Evolutionary conservation across 2,888 invertebrate genomes (phyloP).

Genomic region (Sarcophaga subvicina): DNA sequence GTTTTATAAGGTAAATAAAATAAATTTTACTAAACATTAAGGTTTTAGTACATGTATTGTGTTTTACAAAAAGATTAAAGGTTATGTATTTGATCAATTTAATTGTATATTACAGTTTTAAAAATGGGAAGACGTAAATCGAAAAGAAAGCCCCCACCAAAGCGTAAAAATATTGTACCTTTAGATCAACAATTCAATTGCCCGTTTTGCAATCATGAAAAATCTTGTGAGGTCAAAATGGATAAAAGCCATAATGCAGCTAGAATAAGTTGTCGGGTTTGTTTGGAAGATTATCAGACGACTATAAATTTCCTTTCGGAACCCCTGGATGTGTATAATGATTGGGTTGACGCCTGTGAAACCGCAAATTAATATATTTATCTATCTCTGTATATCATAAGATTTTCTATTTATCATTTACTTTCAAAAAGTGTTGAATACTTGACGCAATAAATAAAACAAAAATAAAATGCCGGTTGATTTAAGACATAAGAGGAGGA

Average conservation of each 20-base stretch:
- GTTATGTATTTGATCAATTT: too few species aligned
- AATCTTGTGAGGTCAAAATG: conserved; percentile 99
- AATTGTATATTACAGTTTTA: conserved; percentile 7
- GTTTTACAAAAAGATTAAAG: background rate
- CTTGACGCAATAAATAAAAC: too few species aligned
- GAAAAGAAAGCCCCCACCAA: conserved; percentile 98
- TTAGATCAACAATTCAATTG: conserved; percentile 98
- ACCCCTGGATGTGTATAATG: conserved; percentile 99
- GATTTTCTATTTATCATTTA: conserved; percentile 5
- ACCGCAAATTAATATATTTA: conserved; percentile 87
- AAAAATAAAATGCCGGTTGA: too few species aligned
- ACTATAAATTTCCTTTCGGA: conserved; percentile 98
- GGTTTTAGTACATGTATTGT: background rate
- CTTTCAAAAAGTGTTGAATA: background rate
- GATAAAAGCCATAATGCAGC: conserved; percentile 97
- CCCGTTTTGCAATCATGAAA: conserved; percentile 99
- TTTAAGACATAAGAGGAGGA: too few species aligned
- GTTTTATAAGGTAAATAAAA: background rate
- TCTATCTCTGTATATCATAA: background rate
- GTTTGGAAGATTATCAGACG: conserved; percentile 98
- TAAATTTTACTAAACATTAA: background rate
- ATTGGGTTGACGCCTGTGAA: conserved; percentile 99
- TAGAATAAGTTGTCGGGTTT: conserved; percentile 96
- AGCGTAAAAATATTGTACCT: conserved; percentile 95
- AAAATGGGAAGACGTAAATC: conserved; percentile 98